phyloP scores from a whole-genome alignment of 2,113 vertebrate genomes.

The Istiophorus platypterus region DNA sequence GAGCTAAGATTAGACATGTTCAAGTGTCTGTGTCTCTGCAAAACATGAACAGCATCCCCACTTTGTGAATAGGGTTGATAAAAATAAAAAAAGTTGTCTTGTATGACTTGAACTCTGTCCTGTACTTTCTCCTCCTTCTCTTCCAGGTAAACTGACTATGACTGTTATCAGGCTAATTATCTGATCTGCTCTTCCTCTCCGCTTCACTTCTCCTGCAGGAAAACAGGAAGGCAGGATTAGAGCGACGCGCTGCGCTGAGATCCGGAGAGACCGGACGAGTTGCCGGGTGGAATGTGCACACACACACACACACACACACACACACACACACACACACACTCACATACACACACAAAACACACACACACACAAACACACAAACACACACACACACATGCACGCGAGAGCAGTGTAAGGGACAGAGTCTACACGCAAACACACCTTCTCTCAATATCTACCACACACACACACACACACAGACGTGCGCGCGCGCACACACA shows the following conservation, averaged over 20 bases:
- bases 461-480: conserved; percentile 30
- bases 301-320: conserved; percentile 40
- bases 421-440: conserved; percentile 31
- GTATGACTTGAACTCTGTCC: background rate
- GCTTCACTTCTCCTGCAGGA: conserved; percentile 77
- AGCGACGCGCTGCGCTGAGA: conserved; percentile 77
- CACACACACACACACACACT: conserved; percentile 29
- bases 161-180: conserved; percentile 79
- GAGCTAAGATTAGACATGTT: background rate
- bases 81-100: background rate
- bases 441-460: conserved; percentile 37
- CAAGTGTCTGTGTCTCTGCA: background rate
- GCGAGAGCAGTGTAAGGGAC: background rate
- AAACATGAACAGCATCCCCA: background rate
- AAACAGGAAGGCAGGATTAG: conserved; percentile 87
- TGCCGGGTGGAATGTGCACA: conserved; percentile 62
- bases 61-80: background rate
- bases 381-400: conserved; percentile 30
- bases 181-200: conserved; percentile 79
- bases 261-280: conserved; percentile 80
- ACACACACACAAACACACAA: conserved; percentile 40
- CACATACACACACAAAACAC: conserved; percentile 34
- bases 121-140: background rate
- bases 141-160: conserved; percentile 56
- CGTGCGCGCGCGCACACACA: conserved; percentile 46